Percentiles rank a stretch among this genome's conserved stretches.
Evolutionary conservation across 2,113 vertebrate genomes (phyloP).

Genomic region (Acinonyx jubatus): DNA sequence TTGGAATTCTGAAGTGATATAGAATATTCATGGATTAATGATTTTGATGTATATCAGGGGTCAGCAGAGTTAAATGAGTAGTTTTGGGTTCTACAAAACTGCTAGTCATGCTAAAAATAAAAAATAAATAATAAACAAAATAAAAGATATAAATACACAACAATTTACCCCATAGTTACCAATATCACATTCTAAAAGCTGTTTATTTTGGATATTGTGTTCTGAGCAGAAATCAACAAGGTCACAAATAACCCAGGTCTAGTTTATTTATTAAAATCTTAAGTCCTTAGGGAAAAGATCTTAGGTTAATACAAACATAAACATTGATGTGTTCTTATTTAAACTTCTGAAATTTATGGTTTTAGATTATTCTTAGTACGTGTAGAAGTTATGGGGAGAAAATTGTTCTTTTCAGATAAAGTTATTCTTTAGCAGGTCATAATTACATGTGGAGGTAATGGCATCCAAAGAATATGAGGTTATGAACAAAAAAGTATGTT

Average conservation of each 20-base stretch:
- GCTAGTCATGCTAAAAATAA: not conserved
- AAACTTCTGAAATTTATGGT: conserved; percentile 1
- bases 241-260: not conserved
- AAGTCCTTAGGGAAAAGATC: not conserved
- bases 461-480: not conserved
- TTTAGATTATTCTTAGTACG: not conserved
- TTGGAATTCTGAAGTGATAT: not conserved
- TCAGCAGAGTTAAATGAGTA: not conserved
- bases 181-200: not conserved
- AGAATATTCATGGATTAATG: not conserved
- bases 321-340: not conserved
- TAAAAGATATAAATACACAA: not conserved
- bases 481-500: not conserved
- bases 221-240: not conserved
- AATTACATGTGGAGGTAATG: not conserved
- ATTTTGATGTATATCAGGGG: conserved; percentile 2
- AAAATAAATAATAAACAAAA: not conserved
- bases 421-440: not conserved
- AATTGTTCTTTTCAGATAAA: not conserved
- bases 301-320: not conserved
- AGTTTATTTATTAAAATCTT: not conserved
- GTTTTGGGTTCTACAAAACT: not conserved
- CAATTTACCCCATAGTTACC: not conserved
- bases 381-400: not conserved
- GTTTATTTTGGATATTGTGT: not conserved